Evolutionary conservation across 2,113 vertebrate genomes (phyloP).

Genomic region (Rhabdomys dilectus): DNA sequence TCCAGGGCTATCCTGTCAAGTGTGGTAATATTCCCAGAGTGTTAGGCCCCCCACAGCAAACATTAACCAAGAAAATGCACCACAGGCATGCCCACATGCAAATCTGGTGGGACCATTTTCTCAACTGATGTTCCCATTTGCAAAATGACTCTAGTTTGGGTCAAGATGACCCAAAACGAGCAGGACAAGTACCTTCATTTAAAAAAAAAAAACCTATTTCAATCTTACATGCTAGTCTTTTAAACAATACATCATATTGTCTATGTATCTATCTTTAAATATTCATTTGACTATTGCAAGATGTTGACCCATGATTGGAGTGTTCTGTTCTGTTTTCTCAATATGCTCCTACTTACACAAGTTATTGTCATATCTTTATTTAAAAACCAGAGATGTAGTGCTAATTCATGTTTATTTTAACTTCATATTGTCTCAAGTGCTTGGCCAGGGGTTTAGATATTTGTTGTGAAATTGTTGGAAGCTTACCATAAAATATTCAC

Average conservation of each 20-base stretch:
- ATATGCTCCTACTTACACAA: constrained; percentile 10
- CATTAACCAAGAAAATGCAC: neutral
- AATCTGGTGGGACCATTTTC: neutral
- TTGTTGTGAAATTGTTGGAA: constrained; percentile 66
- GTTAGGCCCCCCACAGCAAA: neutral
- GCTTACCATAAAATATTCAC: constrained; percentile 56
- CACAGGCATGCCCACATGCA: neutral
- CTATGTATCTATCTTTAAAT: neutral
- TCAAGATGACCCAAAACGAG: neutral
- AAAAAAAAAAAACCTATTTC: constrained; percentile 3
- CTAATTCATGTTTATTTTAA: constrained; percentile 60
- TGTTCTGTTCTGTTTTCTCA: constrained; percentile 2
- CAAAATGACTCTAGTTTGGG: neutral
- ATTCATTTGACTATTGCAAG: constrained; percentile 12
- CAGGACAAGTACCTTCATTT: neutral
- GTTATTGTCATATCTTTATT: neutral
- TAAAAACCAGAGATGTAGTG: neutral
- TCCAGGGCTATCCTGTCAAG: neutral
- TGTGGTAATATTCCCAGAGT: neutral
- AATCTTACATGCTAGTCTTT: constrained; percentile 1
- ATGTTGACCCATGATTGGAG: neutral
- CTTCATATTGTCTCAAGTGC: constrained; percentile 47
- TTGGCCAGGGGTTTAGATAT: constrained; percentile 51
- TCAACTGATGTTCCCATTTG: neutral
- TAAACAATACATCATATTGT: constrained; percentile 24